Evolutionary conservation across 2,797 vertebrate species (phyloP), one percentile per base, ranked within the genome.

Genomic region (Oreochromis mossambicus): DNA sequence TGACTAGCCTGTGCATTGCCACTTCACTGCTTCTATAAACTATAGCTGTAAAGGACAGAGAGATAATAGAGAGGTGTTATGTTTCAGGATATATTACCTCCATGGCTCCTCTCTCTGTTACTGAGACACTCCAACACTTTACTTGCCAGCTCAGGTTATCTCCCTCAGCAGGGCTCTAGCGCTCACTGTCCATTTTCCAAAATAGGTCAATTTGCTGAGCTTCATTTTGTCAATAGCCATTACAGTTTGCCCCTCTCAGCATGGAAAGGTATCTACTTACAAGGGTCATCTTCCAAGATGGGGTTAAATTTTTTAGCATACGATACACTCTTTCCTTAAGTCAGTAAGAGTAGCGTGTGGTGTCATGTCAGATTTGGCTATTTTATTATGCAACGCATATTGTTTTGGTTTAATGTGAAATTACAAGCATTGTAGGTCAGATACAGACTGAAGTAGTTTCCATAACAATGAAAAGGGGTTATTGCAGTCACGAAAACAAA

Each of bases 81-180:
- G 9, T 95, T 94, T 91, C 95, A 56, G 93, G 92, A 93, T 95
- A 91, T 90, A 94, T 94, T 95, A 93, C 92, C 92, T 86, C 78
- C 51, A 29, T 80, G 87, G 90, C 82, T 90, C 89, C 81, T 87
- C 92, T 90, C 92, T 76, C 90, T 17, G 91, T 92, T 78, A 94
- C 91, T 86, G 93, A 95, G 94, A 95, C 93, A 92, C 83, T 95
- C 87, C 88, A 88, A 91, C 89, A 89, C 89, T 95, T 95, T 90
- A 87, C 91, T 91, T 55, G 81, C 87, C 87, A 84, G 95, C 94
- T 95, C 93, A 90, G 86, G 93, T 95, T 95, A 91, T 94, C 91
- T 78, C 80, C 87, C 86, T 89, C 89, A 86, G 86, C 82, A 86
- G 79, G 73, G 43, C 55, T 84, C 66, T 78, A 68, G 86, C 58